Conservation (phyloP, 1,140 invertebrate genomes). For the Pentalonia nigronervosa region DNA sequence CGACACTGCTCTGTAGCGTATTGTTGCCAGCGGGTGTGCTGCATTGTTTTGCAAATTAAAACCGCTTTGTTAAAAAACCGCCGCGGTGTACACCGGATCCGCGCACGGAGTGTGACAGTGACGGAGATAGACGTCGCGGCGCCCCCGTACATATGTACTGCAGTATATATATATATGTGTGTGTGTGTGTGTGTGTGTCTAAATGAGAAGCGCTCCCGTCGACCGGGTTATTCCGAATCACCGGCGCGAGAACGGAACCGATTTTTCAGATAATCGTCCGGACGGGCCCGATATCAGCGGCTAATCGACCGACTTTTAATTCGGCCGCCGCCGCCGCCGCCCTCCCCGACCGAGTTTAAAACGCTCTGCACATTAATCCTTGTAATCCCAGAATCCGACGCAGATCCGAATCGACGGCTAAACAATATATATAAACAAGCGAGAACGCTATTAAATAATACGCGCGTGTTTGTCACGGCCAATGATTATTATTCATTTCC, state of each 20-base stretch:
- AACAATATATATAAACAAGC: neutral
- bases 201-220: neutral
- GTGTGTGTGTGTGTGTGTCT: no score
- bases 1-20: neutral
- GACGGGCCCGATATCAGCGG: conserved; percentile 44
- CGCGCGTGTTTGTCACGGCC: neutral
- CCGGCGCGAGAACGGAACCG: conserved; percentile 53
- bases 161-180: neutral
- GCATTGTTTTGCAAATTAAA: conserved; percentile 43
- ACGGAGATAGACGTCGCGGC: neutral
- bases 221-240: conserved; percentile 34
- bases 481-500: conserved; percentile 1
- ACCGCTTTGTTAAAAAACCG: conserved; percentile 29
- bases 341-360: neutral
- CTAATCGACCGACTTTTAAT: conserved; percentile 56
- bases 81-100: neutral
- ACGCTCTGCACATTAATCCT: conserved; percentile 40
- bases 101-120: neutral
- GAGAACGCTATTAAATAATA: conserved; percentile 3
- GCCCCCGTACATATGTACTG: neutral
- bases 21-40: no score
- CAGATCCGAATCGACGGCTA: neutral
- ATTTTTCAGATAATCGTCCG: conserved; percentile 56
- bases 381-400: conserved; percentile 8
- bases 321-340: conserved; percentile 32